A percentile compares a stretch with the other conserved stretches of the same genome.
phyloP scores from a whole-genome alignment of 2,797 vertebrate genomes.

The Phalanger gymnotis region DNA sequence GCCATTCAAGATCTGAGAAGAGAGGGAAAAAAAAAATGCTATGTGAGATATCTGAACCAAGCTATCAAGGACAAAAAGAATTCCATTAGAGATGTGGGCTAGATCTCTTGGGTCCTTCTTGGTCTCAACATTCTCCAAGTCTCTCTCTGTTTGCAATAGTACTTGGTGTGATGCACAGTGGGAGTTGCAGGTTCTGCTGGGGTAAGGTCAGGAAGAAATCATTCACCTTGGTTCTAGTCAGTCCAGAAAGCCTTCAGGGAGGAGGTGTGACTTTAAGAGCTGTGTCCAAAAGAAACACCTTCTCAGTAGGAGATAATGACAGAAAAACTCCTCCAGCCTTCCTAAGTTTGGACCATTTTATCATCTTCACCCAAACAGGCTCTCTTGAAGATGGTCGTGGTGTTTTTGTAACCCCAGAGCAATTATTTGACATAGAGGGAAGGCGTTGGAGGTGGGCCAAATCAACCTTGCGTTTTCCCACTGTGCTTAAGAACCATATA shows the following conservation, averaged over 20 bases:
- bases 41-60: neutral
- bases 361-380: slow-evolving; percentile 10
- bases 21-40: neutral
- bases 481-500: neutral
- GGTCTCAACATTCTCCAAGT: neutral
- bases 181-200: neutral
- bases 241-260: slow-evolving; percentile 18
- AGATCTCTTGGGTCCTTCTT: neutral
- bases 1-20: neutral
- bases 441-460: neutral
- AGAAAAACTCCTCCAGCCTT: neutral
- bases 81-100: neutral
- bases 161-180: neutral
- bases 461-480: slow-evolving; percentile 1
- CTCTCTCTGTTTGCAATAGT: neutral
- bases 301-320: neutral
- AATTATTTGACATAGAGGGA: neutral
- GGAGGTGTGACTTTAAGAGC: neutral
- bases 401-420: slow-evolving; percentile 34
- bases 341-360: slow-evolving; percentile 8
- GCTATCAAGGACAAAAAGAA: neutral
- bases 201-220: neutral
- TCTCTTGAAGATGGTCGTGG: neutral
- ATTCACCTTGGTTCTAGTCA: neutral
- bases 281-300: neutral